Base-by-base conservation (phyloP, 2,797 vertebrate genomes). In the Cercopithecus mitis region DNA sequence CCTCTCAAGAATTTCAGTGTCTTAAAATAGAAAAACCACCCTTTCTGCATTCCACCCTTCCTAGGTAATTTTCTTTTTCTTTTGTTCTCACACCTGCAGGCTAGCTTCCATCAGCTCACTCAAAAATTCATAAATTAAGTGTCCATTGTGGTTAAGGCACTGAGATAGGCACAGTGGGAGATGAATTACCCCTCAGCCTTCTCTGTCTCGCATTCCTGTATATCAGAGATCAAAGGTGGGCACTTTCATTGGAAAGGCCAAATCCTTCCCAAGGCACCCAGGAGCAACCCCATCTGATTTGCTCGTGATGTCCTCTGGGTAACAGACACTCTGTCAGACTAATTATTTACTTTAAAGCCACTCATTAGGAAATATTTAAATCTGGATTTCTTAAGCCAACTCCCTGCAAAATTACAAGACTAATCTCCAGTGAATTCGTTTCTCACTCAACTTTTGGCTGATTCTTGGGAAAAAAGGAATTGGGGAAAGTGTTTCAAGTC, bases 31-130 rank as follows among this genome's bases (percentile, higher is more conserved):
- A 90, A 76, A 82, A 41, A 33, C 1, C 88, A 97, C 92, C 93
- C 90, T 98, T 96, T 92, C 96, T 97, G 67, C 0, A 76, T 41
- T 45, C 27, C 1, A 12, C 14, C 30, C 36, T 7, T 12, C n/a
- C 79, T 15, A 0, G 1, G 17, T 64, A 24, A 91, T 58, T 88
- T 58, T 41, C 41, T 39, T 82, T 73, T 50, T 27, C 85, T 55
- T 75, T 57, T n/a, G 10, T 36, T 73, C 52, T 41, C 41, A 33
- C 4, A 20, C 47, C 33, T 92, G n/a, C 33, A 61, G 22, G 41
- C 36, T 3, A 20, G 47, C n/a, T 36, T 83, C 39, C 19, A 57
- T 80, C 92, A 57, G 47, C 22, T n/a, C 47, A 24, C 33, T 70
- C 14, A 70, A 33, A 72, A 70, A n/a, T 4, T 70, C 58, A 15